phyloP scores from a whole-genome alignment of 2,797 vertebrate genomes.

The Cichlasoma orientale region DNA sequence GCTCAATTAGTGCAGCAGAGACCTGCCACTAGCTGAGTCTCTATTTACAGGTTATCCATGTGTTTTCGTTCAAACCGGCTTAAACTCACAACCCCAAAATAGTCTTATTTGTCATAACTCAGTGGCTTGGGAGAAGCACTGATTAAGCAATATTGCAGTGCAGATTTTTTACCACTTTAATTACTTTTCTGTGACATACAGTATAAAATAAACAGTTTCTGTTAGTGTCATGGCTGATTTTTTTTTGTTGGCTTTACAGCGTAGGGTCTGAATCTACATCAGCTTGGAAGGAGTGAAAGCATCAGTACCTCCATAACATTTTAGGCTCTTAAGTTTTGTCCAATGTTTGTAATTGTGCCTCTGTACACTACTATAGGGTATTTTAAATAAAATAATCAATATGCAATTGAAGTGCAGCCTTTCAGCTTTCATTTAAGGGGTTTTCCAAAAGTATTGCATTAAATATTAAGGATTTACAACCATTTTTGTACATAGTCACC shows the following conservation, averaged over 20 bases:
- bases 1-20: constrained; percentile 55
- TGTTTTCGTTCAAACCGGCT: neutral
- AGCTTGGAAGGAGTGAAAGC: neutral
- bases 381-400: neutral
- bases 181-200: neutral
- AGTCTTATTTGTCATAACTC: neutral
- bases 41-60: constrained; percentile 56
- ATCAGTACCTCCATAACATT: neutral
- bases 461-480: neutral
- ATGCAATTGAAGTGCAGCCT: neutral
- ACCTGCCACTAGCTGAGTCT: constrained; percentile 36
- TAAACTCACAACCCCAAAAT: neutral
- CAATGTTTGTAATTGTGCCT: neutral
- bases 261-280: neutral
- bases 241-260: neutral
- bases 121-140: neutral
- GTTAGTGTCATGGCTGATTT: neutral
- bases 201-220: neutral
- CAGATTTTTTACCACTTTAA: neutral
- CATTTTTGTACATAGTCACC: neutral
- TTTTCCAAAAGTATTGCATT: neutral
- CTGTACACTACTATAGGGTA: neutral
- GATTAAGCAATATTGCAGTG: neutral
- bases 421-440: neutral
- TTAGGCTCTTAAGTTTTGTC: neutral